phyloP scores from a whole-genome alignment of 1,140 invertebrate species.

The Cataglyphis hispanica region DNA sequence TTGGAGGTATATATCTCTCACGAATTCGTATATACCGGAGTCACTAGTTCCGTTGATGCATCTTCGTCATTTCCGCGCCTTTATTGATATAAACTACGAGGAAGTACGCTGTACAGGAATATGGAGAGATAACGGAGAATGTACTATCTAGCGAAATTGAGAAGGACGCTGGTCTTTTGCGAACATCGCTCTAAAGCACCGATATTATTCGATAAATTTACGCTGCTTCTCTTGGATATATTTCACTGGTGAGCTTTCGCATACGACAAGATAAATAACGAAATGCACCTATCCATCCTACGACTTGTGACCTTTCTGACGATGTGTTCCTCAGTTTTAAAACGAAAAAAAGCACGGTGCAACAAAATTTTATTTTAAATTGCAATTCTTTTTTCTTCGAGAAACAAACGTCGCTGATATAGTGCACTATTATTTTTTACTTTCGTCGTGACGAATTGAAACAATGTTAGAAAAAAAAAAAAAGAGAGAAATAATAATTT shows the following conservation, averaged over 20 bases:
- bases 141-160: neutral
- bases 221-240: neutral
- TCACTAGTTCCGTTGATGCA: neutral
- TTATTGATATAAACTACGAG: constrained; percentile 33
- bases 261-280: constrained; percentile 8
- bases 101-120: neutral
- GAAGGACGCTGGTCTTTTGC: constrained; percentile 17
- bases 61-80: neutral
- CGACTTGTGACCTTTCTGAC: constrained; percentile 2
- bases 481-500: neutral
- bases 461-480: neutral
- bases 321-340: neutral
- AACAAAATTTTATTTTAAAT: neutral
- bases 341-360: neutral
- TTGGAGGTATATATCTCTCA: neutral
- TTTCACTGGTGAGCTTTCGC: neutral
- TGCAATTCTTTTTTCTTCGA: neutral
- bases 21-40: constrained; percentile 1
- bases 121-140: neutral
- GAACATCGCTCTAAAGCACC: neutral
- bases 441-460: neutral
- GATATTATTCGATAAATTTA: constrained; percentile 28
- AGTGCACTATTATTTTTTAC: too few relatives aligned
- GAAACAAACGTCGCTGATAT: neutral
- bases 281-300: constrained; percentile 18